Conservation (phyloP, 2,888 invertebrate species). For the Tipula unca region DNA sequence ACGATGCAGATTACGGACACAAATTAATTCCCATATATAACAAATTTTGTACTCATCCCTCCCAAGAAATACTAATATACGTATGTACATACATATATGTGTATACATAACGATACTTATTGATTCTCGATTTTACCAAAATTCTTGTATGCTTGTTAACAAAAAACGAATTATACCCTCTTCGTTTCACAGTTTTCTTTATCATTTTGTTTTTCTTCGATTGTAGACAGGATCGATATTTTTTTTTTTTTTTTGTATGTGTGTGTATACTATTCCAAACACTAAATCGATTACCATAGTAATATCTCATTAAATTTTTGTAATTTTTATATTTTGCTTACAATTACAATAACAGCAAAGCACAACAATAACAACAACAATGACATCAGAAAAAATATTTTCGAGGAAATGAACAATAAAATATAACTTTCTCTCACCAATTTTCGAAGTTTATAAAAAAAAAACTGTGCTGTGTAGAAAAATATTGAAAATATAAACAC, state of each 20-base stretch:
- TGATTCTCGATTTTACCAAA: not conserved
- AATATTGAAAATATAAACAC: not conserved
- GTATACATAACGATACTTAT: not conserved
- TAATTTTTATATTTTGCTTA: not conserved
- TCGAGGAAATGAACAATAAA: not conserved
- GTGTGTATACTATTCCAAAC: not conserved
- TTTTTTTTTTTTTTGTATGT: not conserved
- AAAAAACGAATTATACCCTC: not conserved
- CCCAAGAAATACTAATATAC: not conserved
- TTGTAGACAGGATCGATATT: not conserved
- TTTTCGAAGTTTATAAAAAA: not conserved
- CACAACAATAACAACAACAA: not conserved
- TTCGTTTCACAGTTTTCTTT: not conserved
- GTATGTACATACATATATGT: no score
- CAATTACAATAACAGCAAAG: not conserved
- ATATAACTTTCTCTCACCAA: not conserved
- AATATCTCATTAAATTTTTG: not conserved
- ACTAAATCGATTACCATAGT: slow-evolving; percentile 8
- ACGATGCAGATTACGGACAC: not conserved
- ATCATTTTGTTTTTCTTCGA: not conserved
- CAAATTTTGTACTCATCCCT: not conserved
- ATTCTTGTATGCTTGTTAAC: not conserved
- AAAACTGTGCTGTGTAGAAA: not conserved
- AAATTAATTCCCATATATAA: not conserved
- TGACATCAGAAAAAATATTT: not conserved